phyloP scores from a whole-genome alignment of 2,888 invertebrate species.

The Diarsia brunnea region DNA sequence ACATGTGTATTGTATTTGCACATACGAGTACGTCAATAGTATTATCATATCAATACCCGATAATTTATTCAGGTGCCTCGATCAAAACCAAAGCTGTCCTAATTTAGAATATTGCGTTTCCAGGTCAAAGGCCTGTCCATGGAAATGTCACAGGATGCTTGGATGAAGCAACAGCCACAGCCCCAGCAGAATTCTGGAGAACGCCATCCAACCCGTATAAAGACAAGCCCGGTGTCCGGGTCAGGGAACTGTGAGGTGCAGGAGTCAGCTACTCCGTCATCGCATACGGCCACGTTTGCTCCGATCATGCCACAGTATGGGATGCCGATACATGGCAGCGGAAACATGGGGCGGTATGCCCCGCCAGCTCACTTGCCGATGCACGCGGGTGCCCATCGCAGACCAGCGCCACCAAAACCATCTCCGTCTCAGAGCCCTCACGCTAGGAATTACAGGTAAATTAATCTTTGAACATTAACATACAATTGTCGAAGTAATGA shows the following conservation, averaged over 20 bases:
- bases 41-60: conserved; percentile 20
- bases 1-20: conserved; percentile 38
- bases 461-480: background rate
- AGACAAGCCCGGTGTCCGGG: conserved; percentile 87
- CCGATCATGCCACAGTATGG: conserved; percentile 86
- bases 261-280: conserved; percentile 91
- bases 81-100: conserved; percentile 22
- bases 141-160: conserved; percentile 89
- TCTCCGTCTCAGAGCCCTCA: conserved; percentile 90
- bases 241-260: conserved; percentile 86
- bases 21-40: conserved; percentile 36
- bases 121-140: conserved; percentile 89
- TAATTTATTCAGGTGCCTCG: conserved; percentile 54
- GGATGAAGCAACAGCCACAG: conserved; percentile 88
- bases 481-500: background rate
- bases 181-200: conserved; percentile 84
- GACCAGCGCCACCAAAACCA: conserved; percentile 87
- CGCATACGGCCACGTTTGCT: conserved; percentile 84
- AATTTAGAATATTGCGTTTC: conserved; percentile 61
- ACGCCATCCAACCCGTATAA: conserved; percentile 86
- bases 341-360: conserved; percentile 88
- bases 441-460: conserved; percentile 89
- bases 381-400: conserved; percentile 88
- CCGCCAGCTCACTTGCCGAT: conserved; percentile 90
- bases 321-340: conserved; percentile 83